Evolutionary conservation across 2,888 invertebrate species (phyloP).

Genomic region (Catocala fraxini): DNA sequence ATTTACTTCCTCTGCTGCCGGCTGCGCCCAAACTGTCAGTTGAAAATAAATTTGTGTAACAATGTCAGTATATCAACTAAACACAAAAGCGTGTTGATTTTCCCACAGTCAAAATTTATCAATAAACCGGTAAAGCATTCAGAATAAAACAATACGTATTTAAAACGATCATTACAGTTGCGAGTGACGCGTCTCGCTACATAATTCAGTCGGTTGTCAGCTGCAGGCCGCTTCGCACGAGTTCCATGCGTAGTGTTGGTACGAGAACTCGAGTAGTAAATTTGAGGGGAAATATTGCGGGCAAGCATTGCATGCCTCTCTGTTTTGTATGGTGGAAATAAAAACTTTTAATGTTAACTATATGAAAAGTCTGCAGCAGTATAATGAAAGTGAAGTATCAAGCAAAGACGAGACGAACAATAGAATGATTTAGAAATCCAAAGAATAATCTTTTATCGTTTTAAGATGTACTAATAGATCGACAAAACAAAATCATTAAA

Average conservation of each 20-base stretch:
- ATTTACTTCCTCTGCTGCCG: too few species aligned
- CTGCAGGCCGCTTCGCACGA: slow-evolving; percentile 48
- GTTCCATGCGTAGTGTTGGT: slow-evolving; percentile 43
- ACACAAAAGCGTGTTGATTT: not conserved
- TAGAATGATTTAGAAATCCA: too few species aligned
- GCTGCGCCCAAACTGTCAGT: too few species aligned
- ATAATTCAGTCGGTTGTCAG: slow-evolving; percentile 61
- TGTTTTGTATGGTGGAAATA: not conserved
- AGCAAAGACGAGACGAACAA: too few species aligned
- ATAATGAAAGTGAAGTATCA: too few species aligned
- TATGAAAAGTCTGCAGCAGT: too few species aligned
- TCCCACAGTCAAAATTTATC: slow-evolving; percentile 1
- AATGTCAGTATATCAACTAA: not conserved
- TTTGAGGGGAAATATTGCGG: slow-evolving; percentile 31
- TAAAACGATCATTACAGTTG: slow-evolving; percentile 50
- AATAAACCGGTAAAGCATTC: slow-evolving; percentile 22
- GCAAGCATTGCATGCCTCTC: not conserved
- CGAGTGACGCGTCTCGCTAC: slow-evolving; percentile 53
- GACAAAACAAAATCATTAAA: too few species aligned
- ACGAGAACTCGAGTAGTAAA: slow-evolving; percentile 15
- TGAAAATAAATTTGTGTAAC: too few species aligned
- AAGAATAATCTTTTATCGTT: too few species aligned
- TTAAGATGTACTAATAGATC: too few species aligned
- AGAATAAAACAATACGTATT: slow-evolving; percentile 48
- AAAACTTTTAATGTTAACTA: not conserved